Percentiles rank a stretch among this genome's conserved stretches.
These are phyloP conservation scores for Lepus oiostolus DNA, from an alignment of 2,797 vertebrate species.

Conservation along the genomic window DNA sequence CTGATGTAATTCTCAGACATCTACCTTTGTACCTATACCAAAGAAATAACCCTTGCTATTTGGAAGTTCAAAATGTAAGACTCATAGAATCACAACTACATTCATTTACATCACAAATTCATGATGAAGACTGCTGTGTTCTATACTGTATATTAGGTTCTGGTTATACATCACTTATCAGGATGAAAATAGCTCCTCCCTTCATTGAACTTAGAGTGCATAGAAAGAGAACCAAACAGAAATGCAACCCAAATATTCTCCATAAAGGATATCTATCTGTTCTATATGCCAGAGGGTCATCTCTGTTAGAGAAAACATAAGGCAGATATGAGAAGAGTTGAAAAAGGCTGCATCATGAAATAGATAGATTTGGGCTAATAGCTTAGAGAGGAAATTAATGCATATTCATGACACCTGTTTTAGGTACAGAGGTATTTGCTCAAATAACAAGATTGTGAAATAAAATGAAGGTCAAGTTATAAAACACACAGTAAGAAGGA, in stretches of 20 bases:
- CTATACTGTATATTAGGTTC: background rate
- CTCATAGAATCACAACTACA: background rate
- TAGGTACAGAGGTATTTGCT: background rate
- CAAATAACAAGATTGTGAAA: slow-evolving; percentile 63
- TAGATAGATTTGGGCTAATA: background rate
- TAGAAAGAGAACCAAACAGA: background rate
- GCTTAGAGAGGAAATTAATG: slow-evolving; percentile 16
- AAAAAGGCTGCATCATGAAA: background rate
- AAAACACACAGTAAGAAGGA: slow-evolving; percentile 48
- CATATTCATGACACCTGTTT: background rate
- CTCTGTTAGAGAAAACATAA: background rate
- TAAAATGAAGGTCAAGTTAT: slow-evolving; percentile 71
- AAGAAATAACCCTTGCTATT: background rate
- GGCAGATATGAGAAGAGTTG: background rate
- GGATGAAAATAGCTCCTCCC: background rate
- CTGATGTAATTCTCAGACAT: slow-evolving; percentile 26
- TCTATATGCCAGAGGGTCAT: background rate
- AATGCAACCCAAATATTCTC: background rate
- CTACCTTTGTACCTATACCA: background rate
- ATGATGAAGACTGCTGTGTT: background rate
- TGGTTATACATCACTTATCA: background rate
- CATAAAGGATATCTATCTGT: background rate
- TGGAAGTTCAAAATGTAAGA: slow-evolving; percentile 13
- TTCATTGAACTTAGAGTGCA: background rate
- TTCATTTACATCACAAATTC: background rate